Percentiles rank a stretch among this genome's conserved stretches.
These are phyloP conservation scores for Leucophenga varia DNA, from an alignment of 1,140 invertebrate genomes.

Conservation along the genomic window DNA sequence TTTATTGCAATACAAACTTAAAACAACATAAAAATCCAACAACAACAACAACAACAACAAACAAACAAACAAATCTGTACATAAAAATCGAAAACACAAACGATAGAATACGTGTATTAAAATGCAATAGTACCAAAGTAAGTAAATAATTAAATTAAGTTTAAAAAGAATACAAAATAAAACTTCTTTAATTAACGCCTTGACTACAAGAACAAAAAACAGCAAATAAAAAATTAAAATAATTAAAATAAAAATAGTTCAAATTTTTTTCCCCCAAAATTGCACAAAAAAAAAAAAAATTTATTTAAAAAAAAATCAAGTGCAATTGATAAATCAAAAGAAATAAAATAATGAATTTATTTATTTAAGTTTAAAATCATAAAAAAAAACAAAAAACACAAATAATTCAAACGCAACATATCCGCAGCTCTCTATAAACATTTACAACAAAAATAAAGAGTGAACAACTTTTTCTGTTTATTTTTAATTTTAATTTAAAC, in stretches of 20 bases:
- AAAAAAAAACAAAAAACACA: constrained; percentile 12
- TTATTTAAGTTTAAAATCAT: constrained; percentile 14
- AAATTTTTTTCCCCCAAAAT: constrained; percentile 24
- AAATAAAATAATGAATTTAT: constrained; percentile 12
- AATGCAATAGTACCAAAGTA: constrained; percentile 45
- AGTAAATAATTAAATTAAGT: constrained; percentile 43
- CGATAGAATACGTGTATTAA: too few species aligned
- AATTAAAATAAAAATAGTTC: constrained; percentile 22
- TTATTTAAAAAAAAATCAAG: background rate
- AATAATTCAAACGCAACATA: constrained; percentile 30
- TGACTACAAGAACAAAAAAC: constrained; percentile 10
- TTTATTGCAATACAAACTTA: too few species aligned
- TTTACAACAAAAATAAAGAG: constrained; percentile 6
- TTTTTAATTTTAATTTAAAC: constrained; percentile 6
- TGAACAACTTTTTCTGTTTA: constrained; percentile 8
- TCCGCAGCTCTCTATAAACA: constrained; percentile 15
- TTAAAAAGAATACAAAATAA: constrained; percentile 10
- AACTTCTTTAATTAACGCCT: constrained; percentile 6
- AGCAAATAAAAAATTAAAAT: constrained; percentile 3
- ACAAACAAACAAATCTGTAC: background rate
- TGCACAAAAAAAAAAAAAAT: background rate
- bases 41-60: constrained; percentile 9
- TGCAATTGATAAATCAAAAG: background rate
- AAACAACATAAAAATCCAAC: background rate
- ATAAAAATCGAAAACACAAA: constrained; percentile 1